Evolutionary conservation across 2,797 vertebrate species (phyloP).

Genomic region (Calcarius lapponicus): DNA sequence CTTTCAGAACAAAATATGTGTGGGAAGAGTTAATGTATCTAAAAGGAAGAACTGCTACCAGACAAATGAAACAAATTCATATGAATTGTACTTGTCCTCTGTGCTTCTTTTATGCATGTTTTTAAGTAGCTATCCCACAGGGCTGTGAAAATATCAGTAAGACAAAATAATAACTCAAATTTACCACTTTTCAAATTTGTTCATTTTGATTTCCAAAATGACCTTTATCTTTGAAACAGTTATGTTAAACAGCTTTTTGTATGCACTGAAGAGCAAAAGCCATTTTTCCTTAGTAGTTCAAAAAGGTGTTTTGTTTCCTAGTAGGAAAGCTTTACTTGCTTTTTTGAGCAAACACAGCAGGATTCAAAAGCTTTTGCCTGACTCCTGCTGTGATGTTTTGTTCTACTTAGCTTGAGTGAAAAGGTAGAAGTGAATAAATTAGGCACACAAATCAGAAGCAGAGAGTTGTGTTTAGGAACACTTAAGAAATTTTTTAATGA

Average conservation of each 20-base stretch:
- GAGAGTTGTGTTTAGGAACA: neutral
- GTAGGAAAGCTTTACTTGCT: constrained; percentile 63
- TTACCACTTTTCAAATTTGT: neutral
- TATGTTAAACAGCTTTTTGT: constrained; percentile 42
- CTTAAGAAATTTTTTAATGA: neutral
- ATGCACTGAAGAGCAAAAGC: constrained; percentile 24
- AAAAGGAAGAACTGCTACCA: neutral
- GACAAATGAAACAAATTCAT: neutral
- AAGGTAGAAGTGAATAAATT: constrained; percentile 64
- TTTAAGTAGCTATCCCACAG: neutral
- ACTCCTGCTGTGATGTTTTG: constrained; percentile 72
- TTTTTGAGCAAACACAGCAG: constrained; percentile 69
- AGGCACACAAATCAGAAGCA: constrained; percentile 46
- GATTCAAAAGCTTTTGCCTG: constrained; percentile 69
- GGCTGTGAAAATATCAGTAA: neutral
- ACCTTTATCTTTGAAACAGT: constrained; percentile 48
- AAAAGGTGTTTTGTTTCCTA: constrained; percentile 65
- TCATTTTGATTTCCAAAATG: neutral
- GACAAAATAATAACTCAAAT: neutral
- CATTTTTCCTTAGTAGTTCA: constrained; percentile 52
- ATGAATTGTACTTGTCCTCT: neutral
- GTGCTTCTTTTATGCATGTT: neutral
- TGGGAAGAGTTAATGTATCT: neutral
- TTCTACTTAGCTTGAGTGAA: constrained; percentile 58
- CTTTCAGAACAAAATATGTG: neutral